Evolutionary conservation across 2,797 vertebrate species (phyloP).

Genomic region (Xyrichtys novacula): DNA sequence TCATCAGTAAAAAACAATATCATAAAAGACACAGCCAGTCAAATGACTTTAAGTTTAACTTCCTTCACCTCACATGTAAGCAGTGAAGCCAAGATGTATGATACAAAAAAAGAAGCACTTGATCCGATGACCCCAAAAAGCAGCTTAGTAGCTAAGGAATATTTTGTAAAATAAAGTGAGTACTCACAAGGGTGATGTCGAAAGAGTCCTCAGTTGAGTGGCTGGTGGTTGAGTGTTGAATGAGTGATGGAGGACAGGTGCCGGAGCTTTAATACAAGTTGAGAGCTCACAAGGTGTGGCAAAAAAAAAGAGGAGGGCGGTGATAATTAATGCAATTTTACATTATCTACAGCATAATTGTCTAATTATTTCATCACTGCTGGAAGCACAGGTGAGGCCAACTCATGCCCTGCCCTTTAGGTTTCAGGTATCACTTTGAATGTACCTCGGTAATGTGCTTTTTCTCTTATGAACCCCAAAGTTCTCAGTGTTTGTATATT

Average conservation of each 20-base stretch:
- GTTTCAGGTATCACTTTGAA: not conserved
- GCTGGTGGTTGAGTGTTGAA: not conserved
- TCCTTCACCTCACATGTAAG: too few relatives aligned
- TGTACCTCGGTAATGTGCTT: too few relatives aligned
- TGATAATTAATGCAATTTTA: not conserved
- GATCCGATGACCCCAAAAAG: not conserved
- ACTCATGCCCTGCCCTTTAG: not conserved
- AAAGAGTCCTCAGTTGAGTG: not conserved
- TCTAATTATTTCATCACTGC: not conserved
- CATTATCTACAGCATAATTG: not conserved
- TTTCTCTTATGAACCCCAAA: too few relatives aligned
- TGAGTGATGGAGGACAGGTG: not conserved
- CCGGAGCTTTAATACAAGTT: not conserved
- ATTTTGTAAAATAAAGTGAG: not conserved
- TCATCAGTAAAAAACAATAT: too few relatives aligned
- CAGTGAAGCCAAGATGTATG: too few relatives aligned
- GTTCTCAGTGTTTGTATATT: too few relatives aligned
- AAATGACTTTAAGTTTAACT: too few relatives aligned
- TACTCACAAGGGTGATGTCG: not conserved
- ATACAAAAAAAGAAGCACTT: too few relatives aligned
- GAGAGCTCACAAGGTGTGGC: not conserved
- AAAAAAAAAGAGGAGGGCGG: not conserved
- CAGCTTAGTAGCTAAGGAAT: not conserved
- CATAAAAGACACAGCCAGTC: too few relatives aligned
- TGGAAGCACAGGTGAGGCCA: not conserved